These are phyloP conservation scores for Hyles euphorbiae DNA, from an alignment of 1,140 invertebrate genomes.

Conservation along the genomic window DNA sequence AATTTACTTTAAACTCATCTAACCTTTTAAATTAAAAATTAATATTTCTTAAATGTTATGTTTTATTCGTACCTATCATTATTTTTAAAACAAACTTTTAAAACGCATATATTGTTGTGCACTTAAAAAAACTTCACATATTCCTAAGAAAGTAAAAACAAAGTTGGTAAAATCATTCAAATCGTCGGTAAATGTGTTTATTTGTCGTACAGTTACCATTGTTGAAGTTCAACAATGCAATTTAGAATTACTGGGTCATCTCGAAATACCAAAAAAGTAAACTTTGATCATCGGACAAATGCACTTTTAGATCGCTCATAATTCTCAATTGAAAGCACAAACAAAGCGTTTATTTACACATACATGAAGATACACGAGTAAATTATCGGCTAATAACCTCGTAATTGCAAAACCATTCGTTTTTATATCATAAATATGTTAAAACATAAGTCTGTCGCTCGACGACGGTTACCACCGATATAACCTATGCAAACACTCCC, in stretches of 20 bases:
- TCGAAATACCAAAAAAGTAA: slow-evolving; percentile 13
- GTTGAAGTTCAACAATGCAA: slow-evolving; percentile 29
- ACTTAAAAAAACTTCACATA: neutral
- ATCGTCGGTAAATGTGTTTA: slow-evolving; percentile 1
- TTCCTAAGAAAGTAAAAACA: neutral
- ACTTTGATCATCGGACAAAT: slow-evolving; percentile 1
- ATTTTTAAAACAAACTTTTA: too few species aligned
- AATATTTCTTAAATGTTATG: too few species aligned
- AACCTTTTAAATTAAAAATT: too few species aligned
- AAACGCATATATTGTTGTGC: too few species aligned
- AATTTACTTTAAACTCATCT: too few species aligned
- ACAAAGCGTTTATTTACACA: slow-evolving; percentile 5
- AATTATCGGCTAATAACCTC: slow-evolving; percentile 22
- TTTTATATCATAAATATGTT: slow-evolving; percentile 54
- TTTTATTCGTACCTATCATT: too few species aligned
- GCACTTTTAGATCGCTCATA: slow-evolving; percentile 8
- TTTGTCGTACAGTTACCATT: slow-evolving; percentile 18
- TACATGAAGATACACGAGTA: slow-evolving; percentile 1
- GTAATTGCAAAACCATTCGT: slow-evolving; percentile 9
- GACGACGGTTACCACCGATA: slow-evolving; percentile 24
- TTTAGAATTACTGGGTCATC: slow-evolving; percentile 25
- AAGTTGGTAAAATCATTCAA: slow-evolving; percentile 4
- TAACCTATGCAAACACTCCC: slow-evolving; percentile 54
- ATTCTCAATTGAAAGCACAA: slow-evolving; percentile 3
- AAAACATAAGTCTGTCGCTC: slow-evolving; percentile 56